Evolutionary conservation across 2,113 vertebrate species (phyloP).

Genomic region (Ictidomys tridecemlineatus): DNA sequence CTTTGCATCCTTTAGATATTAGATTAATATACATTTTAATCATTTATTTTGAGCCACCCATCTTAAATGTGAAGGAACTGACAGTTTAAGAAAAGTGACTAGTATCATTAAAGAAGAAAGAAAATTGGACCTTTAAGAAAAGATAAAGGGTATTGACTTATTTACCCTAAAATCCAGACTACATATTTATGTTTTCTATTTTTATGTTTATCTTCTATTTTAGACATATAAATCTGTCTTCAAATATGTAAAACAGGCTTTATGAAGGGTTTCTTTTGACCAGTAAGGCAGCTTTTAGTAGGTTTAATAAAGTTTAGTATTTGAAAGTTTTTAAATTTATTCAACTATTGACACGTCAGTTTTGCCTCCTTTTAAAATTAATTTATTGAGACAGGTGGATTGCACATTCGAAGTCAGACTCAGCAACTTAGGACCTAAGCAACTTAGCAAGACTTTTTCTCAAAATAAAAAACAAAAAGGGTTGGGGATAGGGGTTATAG

Average conservation of each 20-base stretch:
- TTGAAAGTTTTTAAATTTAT: constrained; percentile 47
- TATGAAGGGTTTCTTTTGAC: not conserved
- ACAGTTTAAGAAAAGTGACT: constrained; percentile 23
- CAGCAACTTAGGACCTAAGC: no score
- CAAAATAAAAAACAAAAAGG: no score
- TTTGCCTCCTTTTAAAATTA: constrained; percentile 39
- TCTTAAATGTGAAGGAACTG: constrained; percentile 45
- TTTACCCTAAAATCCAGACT: constrained; percentile 21
- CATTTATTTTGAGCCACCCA: not conserved
- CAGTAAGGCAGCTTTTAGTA: not conserved
- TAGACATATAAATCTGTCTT: not conserved
- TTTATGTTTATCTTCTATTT: no score
- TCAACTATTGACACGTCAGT: not conserved
- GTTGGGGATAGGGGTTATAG: no score
- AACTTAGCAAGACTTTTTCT: no score
- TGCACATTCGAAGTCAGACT: no score
- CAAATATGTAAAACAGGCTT: not conserved
- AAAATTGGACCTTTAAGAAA: constrained; percentile 24
- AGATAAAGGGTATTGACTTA: constrained; percentile 37
- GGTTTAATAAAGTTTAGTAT: not conserved
- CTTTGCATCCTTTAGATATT: not conserved
- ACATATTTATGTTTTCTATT: no score
- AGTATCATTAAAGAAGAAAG: not conserved
- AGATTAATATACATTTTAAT: not conserved
- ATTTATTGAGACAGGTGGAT: no score